Evolutionary conservation across 2,888 invertebrate species (phyloP), one percentile per base, ranked within the genome.

Genomic region (Cerastis rubricosa): DNA sequence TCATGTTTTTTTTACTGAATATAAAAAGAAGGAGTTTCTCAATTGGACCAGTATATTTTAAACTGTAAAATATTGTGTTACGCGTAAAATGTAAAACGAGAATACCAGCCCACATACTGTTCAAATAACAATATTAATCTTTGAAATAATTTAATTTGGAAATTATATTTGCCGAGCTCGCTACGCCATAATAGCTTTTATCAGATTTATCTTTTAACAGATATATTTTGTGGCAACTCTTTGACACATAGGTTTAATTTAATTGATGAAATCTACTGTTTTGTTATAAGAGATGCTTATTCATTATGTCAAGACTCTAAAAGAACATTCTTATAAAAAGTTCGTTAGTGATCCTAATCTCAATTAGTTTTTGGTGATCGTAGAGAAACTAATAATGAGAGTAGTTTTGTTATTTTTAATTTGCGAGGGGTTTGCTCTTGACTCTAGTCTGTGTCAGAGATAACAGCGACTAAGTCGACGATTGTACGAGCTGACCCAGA

Each of bases 61-160:
- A 35, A 43, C 19, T 6, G 43, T 14, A 6, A 54, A 43, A 54
- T 66, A 35, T 43, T 51, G 45, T 25, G 14, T 49, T 14, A 9
- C 57, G 9, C 35, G 67, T 11, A 19, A 47, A 78, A 47, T 65
- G 51, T 83, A n/a, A 47, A 70, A 84, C 22, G 40, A 45, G 45
- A 79, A 78, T 40, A 35, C 14, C 67, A 17, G 6, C 35, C 43
- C 25, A 51, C 40, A 29, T 47, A 51, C 51, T 72, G 51, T 84
- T 67, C 25, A 81, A 64, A 77, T 78, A 74, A 78, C 68, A 71
- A 67, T 73, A 78, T 82, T 66, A 85, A 81, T 81, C 59, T 54
- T 57, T 85, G 66, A 82, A 75, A 85, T 85, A 81, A 82, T 82
- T 85, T 63, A 74, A 81, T 85, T 82, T 85, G 17, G 40, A 64